phyloP scores from a whole-genome alignment of 2,797 vertebrate genomes.

The Silurus aristotelis region DNA sequence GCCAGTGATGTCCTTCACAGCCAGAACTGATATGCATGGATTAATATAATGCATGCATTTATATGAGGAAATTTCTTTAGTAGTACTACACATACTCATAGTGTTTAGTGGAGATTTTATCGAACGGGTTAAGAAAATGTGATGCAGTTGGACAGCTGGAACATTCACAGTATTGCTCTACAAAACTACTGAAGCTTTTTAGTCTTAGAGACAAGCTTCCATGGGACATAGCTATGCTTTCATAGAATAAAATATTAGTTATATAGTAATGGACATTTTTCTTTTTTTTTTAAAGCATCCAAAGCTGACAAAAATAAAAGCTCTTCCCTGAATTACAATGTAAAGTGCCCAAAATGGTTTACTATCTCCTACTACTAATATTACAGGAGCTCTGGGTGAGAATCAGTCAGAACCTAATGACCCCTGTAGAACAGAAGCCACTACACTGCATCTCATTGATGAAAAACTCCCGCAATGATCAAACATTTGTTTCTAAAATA shows the following conservation, averaged over 20 bases:
- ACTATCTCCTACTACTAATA: constrained; percentile 56
- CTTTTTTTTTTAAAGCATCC: constrained; percentile 32
- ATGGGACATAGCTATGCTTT: constrained; percentile 42
- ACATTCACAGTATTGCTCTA: constrained; percentile 62
- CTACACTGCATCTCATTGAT: constrained; percentile 46
- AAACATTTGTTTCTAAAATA: constrained; percentile 41
- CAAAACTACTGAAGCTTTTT: constrained; percentile 46
- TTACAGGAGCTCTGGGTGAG: constrained; percentile 29
- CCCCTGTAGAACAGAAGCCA: not conserved
- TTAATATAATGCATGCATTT: constrained; percentile 58
- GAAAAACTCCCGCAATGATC: constrained; percentile 14
- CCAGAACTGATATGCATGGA: constrained; percentile 53
- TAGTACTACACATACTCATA: constrained; percentile 49
- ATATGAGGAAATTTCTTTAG: constrained; percentile 47
- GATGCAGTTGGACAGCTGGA: constrained; percentile 66
- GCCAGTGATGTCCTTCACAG: constrained; percentile 50
- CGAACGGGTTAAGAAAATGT: constrained; percentile 39
- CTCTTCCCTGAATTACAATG: constrained; percentile 74
- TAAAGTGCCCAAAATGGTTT: constrained; percentile 72
- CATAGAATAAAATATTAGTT: constrained; percentile 44
- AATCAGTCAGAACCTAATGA: constrained; percentile 1
- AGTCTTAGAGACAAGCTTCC: constrained; percentile 46
- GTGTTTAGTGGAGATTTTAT: constrained; percentile 37
- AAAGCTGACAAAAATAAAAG: constrained; percentile 40
- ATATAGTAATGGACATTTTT: constrained; percentile 40